Evolutionary conservation across 2,888 invertebrate genomes (phyloP), one percentile per base, ranked within the genome.

Genomic region (Teleogryllus oceanicus): DNA sequence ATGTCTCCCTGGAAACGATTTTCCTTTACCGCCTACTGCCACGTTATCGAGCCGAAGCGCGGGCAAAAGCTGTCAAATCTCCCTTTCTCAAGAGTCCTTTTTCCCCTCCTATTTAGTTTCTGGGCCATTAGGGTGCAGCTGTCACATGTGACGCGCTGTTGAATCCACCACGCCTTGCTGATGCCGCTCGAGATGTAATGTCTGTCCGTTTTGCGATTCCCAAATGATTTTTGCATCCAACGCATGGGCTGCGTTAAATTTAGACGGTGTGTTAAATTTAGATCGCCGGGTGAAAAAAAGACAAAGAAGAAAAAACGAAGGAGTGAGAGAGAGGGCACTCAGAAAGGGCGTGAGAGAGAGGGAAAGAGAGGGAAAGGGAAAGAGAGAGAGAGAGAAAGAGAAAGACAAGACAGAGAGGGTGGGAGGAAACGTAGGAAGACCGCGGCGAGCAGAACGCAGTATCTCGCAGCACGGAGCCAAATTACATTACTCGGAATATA

Each of bases 181-280:
- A 37, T 37, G 37, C 37, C 37, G 37, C 37, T 37, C 37, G 37
- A 37, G 37, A 37, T n/a, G 62, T 62, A 62, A 62, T 62, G 62
- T 62, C 62, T 62, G 62, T 62, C 62, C 12, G 12, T 62, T 62
- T 62, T 62, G 62, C 62, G 13, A 62, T 62, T 62, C 62, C 62
- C 62, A 62, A 62, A 62, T 62, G 62, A 62, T 62, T 62, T 62
- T 62, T 62, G 62, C 13, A n/a, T 62, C 62, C n/a, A 62, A 62
- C 62, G 62, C 62, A 62, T n/a, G 62, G 62, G 62, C 62, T 13
- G 62, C 62, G 62, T 62, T 62, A n/a, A 62, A 62, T 62, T 62
- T 62, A 62, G 16, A 62, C 62, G 62, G 62, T 13, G 62, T 18
- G 62, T 62, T 4, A 13, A 4, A n/a, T n/a, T n/a, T n/a, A 8